Base-by-base conservation (phyloP, 30 jellyfish, hydroid and myxozoan genomes). In the Rhopilema esculentum region DNA sequence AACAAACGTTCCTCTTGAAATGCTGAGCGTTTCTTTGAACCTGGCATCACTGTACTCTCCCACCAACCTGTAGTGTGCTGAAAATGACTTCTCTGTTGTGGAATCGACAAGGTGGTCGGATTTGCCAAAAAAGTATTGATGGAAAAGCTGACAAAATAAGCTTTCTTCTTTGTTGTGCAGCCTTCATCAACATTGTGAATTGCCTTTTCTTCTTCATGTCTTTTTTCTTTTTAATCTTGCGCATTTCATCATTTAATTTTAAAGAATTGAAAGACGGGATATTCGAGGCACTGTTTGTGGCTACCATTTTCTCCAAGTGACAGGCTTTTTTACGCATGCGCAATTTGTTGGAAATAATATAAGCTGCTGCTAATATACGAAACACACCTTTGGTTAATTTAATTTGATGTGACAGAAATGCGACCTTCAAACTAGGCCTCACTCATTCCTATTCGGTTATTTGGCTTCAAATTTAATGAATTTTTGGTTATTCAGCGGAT, bases 51-150 rank as follows among this genome's bases (percentile, higher is more conserved):
- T 73, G 79, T 73, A 73, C 79, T 73, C 84, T 73, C 84, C 84
- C 84, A 73, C 84, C 70, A 73, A 48, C 84, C 84, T 73, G 84
- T 73, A 73, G 27, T 73, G 27, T 29, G 79, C 70, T 73, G 84
- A 72, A 73, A 73, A n/a, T 40, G 62, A 79, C 89, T 79, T 79
- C 89, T 61, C 89, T 79, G 89, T 49, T 75, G 86, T n/a, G 86
- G 86, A 53, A 28, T 26, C 27, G 82, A 1, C 82, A 71, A 26
- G 0, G 29, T 61, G 53, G 78, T 8, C 29, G 89, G 83, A 25
- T 67, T 61, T 9, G 79, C 79, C 67, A 79, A 57, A 53, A 79
- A 63, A 79, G 89, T 79, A 79, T 79, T 66, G 79, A 64, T 67
- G 62, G 62, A 2, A 79, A 53, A 4, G 89, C 89, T 57, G 82